These are phyloP conservation scores for Emmelina monodactyla DNA, from an alignment of 2,888 invertebrate species.

Conservation along the genomic window DNA sequence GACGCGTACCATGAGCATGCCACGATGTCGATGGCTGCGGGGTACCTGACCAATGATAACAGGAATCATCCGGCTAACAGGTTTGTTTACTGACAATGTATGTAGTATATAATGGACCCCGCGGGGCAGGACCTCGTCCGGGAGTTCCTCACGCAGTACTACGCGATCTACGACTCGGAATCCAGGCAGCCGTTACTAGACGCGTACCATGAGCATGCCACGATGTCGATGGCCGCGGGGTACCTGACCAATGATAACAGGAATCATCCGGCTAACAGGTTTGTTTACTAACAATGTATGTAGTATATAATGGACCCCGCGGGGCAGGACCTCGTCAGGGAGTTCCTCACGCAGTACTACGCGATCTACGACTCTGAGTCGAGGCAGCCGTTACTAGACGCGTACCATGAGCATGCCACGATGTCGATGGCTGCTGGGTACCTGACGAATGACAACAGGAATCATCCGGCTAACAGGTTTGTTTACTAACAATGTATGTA, in stretches of 20 bases:
- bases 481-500: too few relatives aligned
- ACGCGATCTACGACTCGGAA: slow-evolving; percentile 81
- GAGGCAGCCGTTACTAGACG: slow-evolving; percentile 79
- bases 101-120: slow-evolving; percentile 68
- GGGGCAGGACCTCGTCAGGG: slow-evolving; percentile 74
- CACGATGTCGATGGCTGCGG: slow-evolving; percentile 74
- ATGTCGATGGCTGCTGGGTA: slow-evolving; percentile 75
- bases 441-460: slow-evolving; percentile 32
- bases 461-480: slow-evolving; percentile 28
- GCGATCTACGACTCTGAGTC: slow-evolving; percentile 82
- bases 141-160: slow-evolving; percentile 88
- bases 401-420: slow-evolving; percentile 86
- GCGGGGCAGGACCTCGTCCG: slow-evolving; percentile 76
- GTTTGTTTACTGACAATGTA: too few relatives aligned
- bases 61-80: slow-evolving; percentile 27
- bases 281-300: too few relatives aligned
- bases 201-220: slow-evolving; percentile 88
- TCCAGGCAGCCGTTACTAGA: slow-evolving; percentile 79
- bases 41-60: slow-evolving; percentile 43
- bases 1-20: slow-evolving; percentile 92
- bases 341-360: slow-evolving; percentile 88
- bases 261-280: slow-evolving; percentile 28
- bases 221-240: slow-evolving; percentile 74
- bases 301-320: slow-evolving; percentile 71
- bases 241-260: slow-evolving; percentile 43